Evolutionary conservation across 2,797 vertebrate species (phyloP), one percentile per base, ranked within the genome.

Genomic region (Rachycentron canadum): DNA sequence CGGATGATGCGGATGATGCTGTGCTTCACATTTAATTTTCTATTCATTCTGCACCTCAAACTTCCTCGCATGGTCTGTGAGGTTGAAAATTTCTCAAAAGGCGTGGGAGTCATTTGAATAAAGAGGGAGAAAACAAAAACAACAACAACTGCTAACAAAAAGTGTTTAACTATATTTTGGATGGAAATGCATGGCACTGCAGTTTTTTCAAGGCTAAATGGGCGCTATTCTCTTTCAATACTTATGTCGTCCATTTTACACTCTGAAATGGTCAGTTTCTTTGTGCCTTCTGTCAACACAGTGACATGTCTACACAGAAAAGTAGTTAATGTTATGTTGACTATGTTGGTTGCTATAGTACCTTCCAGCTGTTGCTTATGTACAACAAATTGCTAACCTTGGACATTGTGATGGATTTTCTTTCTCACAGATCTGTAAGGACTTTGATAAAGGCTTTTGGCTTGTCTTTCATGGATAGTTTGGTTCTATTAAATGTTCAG

Each of bases 401-500:
- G 32, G 72, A 79, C 71, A 52, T 19, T 55, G 53, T 59, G 62
- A 85, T 83, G 62, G 78, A 74, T 87, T 89, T 86, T 72, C 66
- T 68, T 74, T 81, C 69, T 45, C 57, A 71, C 70, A 73, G 55
- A 89, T 90, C 83, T 78, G 77, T 74, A 73, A 84, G 82, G 73
- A 62, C 78, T 71, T 81, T 85, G 68, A 86, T 82, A 52, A 88
- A 88, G 83, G 85, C 28, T 85, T 79, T 84, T 69, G 69, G 74
- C 81, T 86, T 50, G 82, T 78, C 87, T 88, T 88, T 84, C 85
- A 91, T 83, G 84, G 79, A 85, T 86, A 91, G 87, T 92, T 90
- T 90, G 79, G 69, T 88, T 89, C 82, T 87, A 86, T 90, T 89
- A 91, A 91, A 91, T 81, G 86, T 90, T 89, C 84, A 88, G 78